phyloP scores from a whole-genome alignment of 2,113 vertebrate genomes.

The Paracanthobrama guichenoti region DNA sequence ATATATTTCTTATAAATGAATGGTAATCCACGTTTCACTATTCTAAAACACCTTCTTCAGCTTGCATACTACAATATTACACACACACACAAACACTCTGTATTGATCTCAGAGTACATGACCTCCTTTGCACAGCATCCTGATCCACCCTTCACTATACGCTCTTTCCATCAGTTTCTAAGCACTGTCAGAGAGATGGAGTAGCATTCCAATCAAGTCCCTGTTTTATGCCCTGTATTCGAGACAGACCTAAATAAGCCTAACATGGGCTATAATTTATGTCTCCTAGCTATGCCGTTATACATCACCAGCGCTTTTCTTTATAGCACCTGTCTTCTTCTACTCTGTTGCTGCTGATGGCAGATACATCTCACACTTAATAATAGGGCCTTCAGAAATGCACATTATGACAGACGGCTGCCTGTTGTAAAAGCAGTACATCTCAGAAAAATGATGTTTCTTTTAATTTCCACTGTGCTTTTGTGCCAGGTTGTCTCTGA shows the following conservation, averaged over 20 bases:
- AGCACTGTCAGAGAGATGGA: slow-evolving; percentile 56
- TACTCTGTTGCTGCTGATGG: slow-evolving; percentile 68
- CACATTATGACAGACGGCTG: slow-evolving; percentile 65
- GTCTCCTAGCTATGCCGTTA: slow-evolving; percentile 62
- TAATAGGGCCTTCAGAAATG: slow-evolving; percentile 66
- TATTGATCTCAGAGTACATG: slow-evolving; percentile 20
- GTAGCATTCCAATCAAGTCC: slow-evolving; percentile 53
- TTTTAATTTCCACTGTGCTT: slow-evolving; percentile 36
- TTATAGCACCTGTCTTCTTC: slow-evolving; percentile 71
- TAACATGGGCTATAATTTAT: slow-evolving; percentile 68
- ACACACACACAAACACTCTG: not conserved
- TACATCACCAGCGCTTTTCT: slow-evolving; percentile 73
- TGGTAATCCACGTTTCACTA: not conserved
- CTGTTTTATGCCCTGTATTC: slow-evolving; percentile 66
- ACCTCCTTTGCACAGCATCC: slow-evolving; percentile 19
- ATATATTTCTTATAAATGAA: not conserved
- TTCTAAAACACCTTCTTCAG: not conserved
- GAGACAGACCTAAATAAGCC: slow-evolving; percentile 66
- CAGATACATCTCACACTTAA: slow-evolving; percentile 71
- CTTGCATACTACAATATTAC: not conserved
- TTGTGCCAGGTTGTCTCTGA: not conserved
- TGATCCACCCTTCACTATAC: slow-evolving; percentile 23
- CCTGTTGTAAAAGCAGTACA: slow-evolving; percentile 57
- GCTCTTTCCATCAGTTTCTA: slow-evolving; percentile 21
- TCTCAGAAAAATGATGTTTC: slow-evolving; percentile 64